Conservation (phyloP, 2,888 invertebrate genomes). For the Ormyrus nitidulus region DNA sequence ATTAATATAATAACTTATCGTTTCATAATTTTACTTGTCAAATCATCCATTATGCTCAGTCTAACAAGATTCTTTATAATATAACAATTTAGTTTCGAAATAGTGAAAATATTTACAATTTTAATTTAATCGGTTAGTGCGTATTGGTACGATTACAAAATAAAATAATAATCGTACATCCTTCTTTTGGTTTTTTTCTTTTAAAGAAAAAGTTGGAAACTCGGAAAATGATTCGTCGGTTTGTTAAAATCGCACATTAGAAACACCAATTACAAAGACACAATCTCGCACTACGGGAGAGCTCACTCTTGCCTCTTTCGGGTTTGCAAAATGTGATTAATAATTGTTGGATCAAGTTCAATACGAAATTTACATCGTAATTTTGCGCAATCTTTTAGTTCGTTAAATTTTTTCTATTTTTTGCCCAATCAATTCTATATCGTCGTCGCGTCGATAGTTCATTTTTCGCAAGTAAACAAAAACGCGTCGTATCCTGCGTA, state of each 20-base stretch:
- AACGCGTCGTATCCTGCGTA: neutral
- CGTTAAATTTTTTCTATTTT: neutral
- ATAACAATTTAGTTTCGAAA: slow-evolving; percentile 32
- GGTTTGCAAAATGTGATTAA: neutral
- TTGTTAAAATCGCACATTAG: slow-evolving; percentile 7
- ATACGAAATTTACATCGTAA: slow-evolving; percentile 23
- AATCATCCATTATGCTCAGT: slow-evolving; percentile 47
- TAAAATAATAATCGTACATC: too few species aligned
- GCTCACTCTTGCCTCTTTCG: neutral
- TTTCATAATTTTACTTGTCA: slow-evolving; percentile 17
- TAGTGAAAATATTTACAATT: slow-evolving; percentile 49
- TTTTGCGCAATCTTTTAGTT: neutral
- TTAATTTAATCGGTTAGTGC: slow-evolving; percentile 17
- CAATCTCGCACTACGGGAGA: neutral
- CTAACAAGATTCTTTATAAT: slow-evolving; percentile 50
- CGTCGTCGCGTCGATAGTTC: too few species aligned
- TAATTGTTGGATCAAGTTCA: neutral
- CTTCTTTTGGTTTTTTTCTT: neutral
- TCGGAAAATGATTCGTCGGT: neutral
- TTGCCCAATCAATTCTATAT: too few species aligned
- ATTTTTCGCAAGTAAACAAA: neutral
- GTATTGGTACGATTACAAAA: neutral
- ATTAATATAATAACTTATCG: slow-evolving; percentile 31
- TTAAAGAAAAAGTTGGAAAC: neutral
- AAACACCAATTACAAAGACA: slow-evolving; percentile 31